A percentile compares a stretch with the other conserved stretches of the same genome.
Conservation (phyloP, 2,888 invertebrate species). For the Tholera decimalis region DNA sequence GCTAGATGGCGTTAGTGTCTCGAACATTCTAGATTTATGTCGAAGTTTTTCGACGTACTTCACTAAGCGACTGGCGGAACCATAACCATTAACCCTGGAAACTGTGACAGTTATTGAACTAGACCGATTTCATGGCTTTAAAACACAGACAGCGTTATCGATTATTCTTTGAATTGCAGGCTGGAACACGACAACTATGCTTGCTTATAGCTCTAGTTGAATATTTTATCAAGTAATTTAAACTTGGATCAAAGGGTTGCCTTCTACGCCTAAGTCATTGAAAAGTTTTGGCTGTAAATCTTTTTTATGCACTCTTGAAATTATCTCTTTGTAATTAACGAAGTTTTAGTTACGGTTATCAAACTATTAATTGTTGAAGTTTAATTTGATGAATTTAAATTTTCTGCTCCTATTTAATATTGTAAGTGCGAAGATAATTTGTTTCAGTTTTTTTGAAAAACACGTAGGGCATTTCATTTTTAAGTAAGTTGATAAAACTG, state of each 20-base stretch:
- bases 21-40: too few relatives aligned
- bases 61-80: too few relatives aligned
- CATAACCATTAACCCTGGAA: slow-evolving; percentile 21
- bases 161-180: slow-evolving; percentile 54
- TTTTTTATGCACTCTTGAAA: slow-evolving; percentile 27
- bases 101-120: slow-evolving; percentile 26
- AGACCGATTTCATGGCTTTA: slow-evolving; percentile 28
- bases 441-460: too few relatives aligned
- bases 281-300: slow-evolving; percentile 29
- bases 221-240: slow-evolving; percentile 35
- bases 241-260: slow-evolving; percentile 14
- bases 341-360: slow-evolving; percentile 18
- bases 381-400: slow-evolving; percentile 5
- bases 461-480: neutral
- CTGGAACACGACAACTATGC: slow-evolving; percentile 34
- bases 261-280: slow-evolving; percentile 7
- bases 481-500: neutral
- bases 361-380: slow-evolving; percentile 19
- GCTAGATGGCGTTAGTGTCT: too few relatives aligned
- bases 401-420: neutral
- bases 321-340: slow-evolving; percentile 28
- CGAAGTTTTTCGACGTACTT: too few relatives aligned
- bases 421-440: neutral
- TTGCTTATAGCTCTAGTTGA: slow-evolving; percentile 16
- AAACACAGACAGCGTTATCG: slow-evolving; percentile 44